phyloP scores from a whole-genome alignment of 1,140 invertebrate genomes.

The Apis cerana region DNA sequence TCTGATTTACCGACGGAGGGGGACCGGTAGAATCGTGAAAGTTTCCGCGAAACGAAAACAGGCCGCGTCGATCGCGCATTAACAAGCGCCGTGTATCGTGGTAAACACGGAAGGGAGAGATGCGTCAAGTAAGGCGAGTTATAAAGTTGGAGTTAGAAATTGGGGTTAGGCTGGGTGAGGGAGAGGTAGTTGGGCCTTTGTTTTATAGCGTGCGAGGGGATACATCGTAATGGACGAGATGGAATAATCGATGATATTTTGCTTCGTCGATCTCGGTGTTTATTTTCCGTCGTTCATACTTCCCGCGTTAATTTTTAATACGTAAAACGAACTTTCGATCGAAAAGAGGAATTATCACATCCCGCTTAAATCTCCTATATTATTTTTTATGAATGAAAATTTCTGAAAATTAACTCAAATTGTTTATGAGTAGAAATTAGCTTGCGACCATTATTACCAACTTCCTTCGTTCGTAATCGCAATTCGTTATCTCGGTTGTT shows the following conservation, averaged over 20 bases:
- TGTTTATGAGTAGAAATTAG: not conserved
- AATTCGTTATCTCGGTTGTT: not conserved
- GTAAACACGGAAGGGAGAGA: not conserved
- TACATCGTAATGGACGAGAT: too few relatives aligned
- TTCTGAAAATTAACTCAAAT: too few relatives aligned
- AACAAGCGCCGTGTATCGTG: not conserved
- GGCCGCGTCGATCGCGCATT: conserved; percentile 18
- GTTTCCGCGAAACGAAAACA: conserved; percentile 33
- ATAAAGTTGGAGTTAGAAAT: not conserved
- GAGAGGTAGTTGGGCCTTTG: not conserved
- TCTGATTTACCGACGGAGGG: conserved; percentile 18
- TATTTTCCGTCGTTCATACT: not conserved
- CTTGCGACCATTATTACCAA: not conserved
- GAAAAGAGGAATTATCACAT: too few relatives aligned
- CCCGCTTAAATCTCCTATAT: not conserved
- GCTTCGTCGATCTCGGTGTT: not conserved
- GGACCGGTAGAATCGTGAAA: conserved; percentile 5
- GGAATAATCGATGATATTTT: not conserved
- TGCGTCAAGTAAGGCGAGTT: not conserved
- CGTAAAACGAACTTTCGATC: too few relatives aligned
- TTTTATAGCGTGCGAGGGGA: not conserved
- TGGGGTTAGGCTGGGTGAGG: not conserved
- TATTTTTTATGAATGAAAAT: not conserved
- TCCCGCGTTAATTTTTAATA: too few relatives aligned
- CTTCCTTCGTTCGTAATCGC: not conserved